These are phyloP conservation scores for Cotesia glomerata DNA, from an alignment of 1,140 invertebrate species.

Conservation along the genomic window DNA sequence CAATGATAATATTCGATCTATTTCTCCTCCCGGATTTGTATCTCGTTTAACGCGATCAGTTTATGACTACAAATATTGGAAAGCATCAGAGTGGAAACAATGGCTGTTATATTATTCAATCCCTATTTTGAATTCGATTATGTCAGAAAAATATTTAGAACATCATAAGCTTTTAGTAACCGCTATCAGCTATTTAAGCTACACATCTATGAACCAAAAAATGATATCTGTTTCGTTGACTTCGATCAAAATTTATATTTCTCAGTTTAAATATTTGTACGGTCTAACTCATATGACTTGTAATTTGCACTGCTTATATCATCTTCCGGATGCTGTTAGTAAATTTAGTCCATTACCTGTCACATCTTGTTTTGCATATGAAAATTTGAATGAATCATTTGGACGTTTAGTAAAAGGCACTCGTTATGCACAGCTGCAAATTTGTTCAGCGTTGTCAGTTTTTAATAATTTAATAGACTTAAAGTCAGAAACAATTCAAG, in stretches of 20 bases:
- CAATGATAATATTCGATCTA: no score
- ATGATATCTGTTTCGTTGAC: background rate
- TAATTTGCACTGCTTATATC: background rate
- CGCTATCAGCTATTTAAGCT: background rate
- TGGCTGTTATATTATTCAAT: background rate
- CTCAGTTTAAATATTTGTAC: background rate
- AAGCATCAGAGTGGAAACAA: background rate
- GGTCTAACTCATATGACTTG: background rate
- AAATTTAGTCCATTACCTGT: background rate
- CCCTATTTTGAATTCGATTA: no score
- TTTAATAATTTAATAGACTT: background rate
- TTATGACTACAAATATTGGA: no score
- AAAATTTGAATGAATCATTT: conserved; percentile 35
- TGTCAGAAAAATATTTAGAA: background rate
- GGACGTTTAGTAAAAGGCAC: conserved; percentile 31
- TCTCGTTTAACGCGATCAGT: no score
- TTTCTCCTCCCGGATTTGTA: no score
- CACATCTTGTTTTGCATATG: conserved; percentile 28
- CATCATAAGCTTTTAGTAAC: background rate
- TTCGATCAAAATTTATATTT: background rate
- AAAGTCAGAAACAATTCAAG: background rate
- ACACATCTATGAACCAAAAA: background rate
- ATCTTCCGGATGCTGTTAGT: background rate
- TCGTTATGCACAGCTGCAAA: conserved; percentile 26
- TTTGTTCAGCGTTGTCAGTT: background rate